Evolutionary conservation across 2,797 vertebrate genomes (phyloP), one percentile per base, ranked within the genome.

Genomic region (Paedocypris micromegethes): DNA sequence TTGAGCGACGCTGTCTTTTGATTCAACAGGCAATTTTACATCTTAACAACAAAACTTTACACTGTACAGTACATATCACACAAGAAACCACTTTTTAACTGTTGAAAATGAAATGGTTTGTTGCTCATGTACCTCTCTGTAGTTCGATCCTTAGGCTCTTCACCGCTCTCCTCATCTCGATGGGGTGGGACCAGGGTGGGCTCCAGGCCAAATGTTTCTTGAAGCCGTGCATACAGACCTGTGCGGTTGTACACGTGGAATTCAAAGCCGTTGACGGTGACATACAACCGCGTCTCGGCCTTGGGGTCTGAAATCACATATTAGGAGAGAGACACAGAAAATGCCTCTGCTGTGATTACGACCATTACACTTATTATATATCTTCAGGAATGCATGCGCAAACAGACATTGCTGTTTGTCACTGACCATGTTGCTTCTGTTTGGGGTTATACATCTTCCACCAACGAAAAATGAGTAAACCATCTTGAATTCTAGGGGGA

Each of bases 371-470:
- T 23, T 23, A 23, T 23, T 23, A 23, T 23, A 23, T 23, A 23
- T 23, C 23, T 23, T 23, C 23, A 23, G 23, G 23, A 23, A 23
- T 23, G 23, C 23, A 23, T 23, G 23, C 23, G 23, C 23, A 23
- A 23, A 23, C 23, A 23, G 23, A 23, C 23, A 23, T 23, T 23
- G 49, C 56, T 57, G 53, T 42, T 49, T 49, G 46, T 42, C 5
- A 82, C 91, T 86, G 81, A 98, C 97, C 97, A 1, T 99, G 96
- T 75, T 95, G 94, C 67, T 98, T 99, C 82, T 99, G 97, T 82
- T 97, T 98, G 48, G 96, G 96, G 82, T 97, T 98, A 79, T 97
- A 99, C 92, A 97, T 94, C 86, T 98, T 98, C 97, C 97, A 99
- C 97, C 96, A 99, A 3, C 95, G 93, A 86, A 99, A 99, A 88